These are phyloP conservation scores for Cyrtorhinus lividipennis DNA, from an alignment of 1,140 invertebrate species.

Conservation along the genomic window DNA sequence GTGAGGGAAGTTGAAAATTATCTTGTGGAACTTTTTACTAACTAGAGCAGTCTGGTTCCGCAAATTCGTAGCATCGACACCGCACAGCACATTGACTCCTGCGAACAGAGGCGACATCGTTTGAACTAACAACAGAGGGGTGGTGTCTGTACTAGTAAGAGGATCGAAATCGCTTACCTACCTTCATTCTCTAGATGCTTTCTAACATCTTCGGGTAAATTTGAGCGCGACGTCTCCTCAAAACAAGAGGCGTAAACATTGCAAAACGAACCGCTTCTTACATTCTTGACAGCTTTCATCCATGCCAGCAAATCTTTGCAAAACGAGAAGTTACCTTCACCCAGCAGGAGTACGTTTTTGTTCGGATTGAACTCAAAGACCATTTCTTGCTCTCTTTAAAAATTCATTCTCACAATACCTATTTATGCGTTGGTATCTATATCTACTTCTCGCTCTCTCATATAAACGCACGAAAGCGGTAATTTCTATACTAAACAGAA, in stretches of 20 bases:
- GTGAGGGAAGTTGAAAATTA: slow-evolving; percentile 51
- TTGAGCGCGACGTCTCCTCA: not conserved
- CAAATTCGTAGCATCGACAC: slow-evolving; percentile 38
- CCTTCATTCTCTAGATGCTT: not conserved
- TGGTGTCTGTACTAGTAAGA: not conserved
- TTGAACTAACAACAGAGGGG: not conserved
- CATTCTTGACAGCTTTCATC: not conserved
- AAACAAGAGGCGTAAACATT: slow-evolving; percentile 18
- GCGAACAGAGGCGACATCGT: too few relatives aligned
- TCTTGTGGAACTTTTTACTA: slow-evolving; percentile 32
- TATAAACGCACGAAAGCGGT: too few relatives aligned
- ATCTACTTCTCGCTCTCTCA: too few relatives aligned
- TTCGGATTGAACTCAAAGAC: not conserved
- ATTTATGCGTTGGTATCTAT: too few relatives aligned
- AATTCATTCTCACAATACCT: too few relatives aligned
- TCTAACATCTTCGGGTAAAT: not conserved
- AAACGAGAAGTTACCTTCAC: slow-evolving; percentile 24
- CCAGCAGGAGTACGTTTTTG: slow-evolving; percentile 19
- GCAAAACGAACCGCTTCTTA: not conserved
- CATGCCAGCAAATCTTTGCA: slow-evolving; percentile 13
- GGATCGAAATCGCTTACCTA: not conserved
- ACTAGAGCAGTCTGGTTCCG: slow-evolving; percentile 26
- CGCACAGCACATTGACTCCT: slow-evolving; percentile 35
- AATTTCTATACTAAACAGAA: too few relatives aligned
- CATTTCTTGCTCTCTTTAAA: too few relatives aligned